A percentile compares a stretch with the other conserved stretches of the same genome.
Evolutionary conservation across 2,888 invertebrate genomes (phyloP).

Genomic region (Ischnura elegans): DNA sequence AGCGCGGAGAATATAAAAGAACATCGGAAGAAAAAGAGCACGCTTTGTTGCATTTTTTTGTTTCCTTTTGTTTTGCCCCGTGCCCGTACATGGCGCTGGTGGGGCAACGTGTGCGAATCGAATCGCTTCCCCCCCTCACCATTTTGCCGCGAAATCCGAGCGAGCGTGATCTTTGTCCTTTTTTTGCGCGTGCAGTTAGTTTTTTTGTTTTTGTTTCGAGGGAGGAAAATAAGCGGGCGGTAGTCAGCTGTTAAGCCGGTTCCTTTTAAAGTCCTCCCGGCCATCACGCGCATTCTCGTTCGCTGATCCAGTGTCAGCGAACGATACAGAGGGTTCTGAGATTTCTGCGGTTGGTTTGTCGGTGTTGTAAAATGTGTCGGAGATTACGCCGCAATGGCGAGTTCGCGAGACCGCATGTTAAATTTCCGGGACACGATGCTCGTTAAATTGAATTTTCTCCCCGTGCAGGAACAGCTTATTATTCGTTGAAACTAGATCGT

Average conservation of each 20-base stretch:
- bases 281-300: neutral
- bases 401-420: no score
- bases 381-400: no score
- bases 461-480: no score
- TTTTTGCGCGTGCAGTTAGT: neutral
- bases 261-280: neutral
- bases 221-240: neutral
- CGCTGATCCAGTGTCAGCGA: neutral
- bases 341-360: no score
- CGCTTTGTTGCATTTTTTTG: neutral
- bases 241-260: constrained; percentile 4
- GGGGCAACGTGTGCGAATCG: neutral
- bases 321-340: neutral
- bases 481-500: no score
- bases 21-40: neutral
- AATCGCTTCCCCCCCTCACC: neutral
- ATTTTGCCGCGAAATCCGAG: neutral
- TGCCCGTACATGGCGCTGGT: neutral
- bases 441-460: no score
- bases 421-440: no score
- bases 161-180: neutral
- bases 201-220: neutral
- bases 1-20: neutral
- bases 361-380: no score
- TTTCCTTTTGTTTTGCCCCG: constrained; percentile 15